A percentile compares a stretch with the other conserved stretches of the same genome.
Evolutionary conservation across 35 echinoderm and acorn worm genomes (phyloP).

Genomic region (Amphiura filiformis): DNA sequence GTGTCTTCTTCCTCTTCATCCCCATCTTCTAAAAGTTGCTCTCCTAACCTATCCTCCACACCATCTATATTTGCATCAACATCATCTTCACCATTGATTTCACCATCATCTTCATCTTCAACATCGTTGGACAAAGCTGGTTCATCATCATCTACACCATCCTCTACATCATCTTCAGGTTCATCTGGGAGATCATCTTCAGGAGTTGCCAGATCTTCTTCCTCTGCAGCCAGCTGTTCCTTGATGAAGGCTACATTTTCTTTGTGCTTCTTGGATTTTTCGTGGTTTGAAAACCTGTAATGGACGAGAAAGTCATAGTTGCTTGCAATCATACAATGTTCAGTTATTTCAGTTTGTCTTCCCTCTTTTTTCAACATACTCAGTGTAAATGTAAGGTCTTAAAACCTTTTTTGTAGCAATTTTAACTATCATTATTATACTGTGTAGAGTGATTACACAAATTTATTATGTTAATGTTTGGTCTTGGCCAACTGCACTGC

Average conservation of each 20-base stretch:
- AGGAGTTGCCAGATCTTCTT: conserved; percentile 32
- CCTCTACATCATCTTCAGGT: conserved; percentile 18
- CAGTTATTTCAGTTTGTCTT: too few species aligned
- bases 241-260: conserved; percentile 76
- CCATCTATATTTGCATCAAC: neutral
- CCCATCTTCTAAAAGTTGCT: neutral
- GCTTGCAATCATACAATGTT: too few species aligned
- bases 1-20: neutral
- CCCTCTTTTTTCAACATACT: too few species aligned
- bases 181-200: conserved; percentile 18
- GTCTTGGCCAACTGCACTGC: too few species aligned
- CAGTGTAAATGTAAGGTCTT: too few species aligned
- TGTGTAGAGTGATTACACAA: too few species aligned
- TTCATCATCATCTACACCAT: conserved; percentile 16
- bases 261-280: conserved; percentile 93
- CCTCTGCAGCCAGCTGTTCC: conserved; percentile 77
- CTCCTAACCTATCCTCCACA: neutral
- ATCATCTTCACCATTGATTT: too few species aligned
- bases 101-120: neutral
- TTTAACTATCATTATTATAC: too few species aligned
- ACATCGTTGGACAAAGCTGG: neutral
- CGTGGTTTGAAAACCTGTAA: conserved; percentile 90
- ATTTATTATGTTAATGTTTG: too few species aligned
- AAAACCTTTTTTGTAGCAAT: too few species aligned
- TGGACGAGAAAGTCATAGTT: neutral